A percentile compares a stretch with the other conserved stretches of the same genome.
phyloP scores from a whole-genome alignment of 2,888 invertebrate species.

The Encarsia formosa region DNA sequence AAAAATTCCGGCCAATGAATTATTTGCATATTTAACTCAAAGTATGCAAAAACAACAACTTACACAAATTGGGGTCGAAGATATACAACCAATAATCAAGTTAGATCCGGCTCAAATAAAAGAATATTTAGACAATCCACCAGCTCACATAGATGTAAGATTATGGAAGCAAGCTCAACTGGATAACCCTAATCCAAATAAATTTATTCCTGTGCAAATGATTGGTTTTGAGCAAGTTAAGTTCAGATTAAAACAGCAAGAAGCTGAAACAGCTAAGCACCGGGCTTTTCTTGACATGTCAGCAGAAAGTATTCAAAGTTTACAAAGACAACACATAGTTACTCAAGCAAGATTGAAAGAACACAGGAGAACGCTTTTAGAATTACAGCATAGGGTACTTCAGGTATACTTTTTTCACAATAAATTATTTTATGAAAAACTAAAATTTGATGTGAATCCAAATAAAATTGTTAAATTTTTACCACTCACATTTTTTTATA shows the following conservation, averaged over 20 bases:
- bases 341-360: constrained; percentile 78
- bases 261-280: constrained; percentile 79
- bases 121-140: constrained; percentile 87
- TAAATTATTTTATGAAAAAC: not conserved
- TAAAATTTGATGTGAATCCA: not conserved
- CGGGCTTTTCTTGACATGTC: constrained; percentile 76
- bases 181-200: constrained; percentile 89
- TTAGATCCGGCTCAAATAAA: constrained; percentile 76
- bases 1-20: constrained; percentile 69
- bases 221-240: constrained; percentile 82
- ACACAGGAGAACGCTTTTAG: constrained; percentile 73
- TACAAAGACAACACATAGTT: constrained; percentile 77
- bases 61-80: constrained; percentile 66
- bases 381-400: constrained; percentile 78
- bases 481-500: constrained; percentile 41
- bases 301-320: constrained; percentile 68
- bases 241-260: constrained; percentile 78
- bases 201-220: constrained; percentile 90
- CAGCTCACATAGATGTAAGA: constrained; percentile 83
- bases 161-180: constrained; percentile 95
- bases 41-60: constrained; percentile 70
- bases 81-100: constrained; percentile 68
- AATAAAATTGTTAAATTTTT: not conserved
- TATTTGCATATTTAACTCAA: constrained; percentile 68
- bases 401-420: constrained; percentile 53